Evolutionary conservation across 1,140 invertebrate genomes (phyloP), one percentile per base, ranked within the genome.

Genomic region (Tribolium castaneum): DNA sequence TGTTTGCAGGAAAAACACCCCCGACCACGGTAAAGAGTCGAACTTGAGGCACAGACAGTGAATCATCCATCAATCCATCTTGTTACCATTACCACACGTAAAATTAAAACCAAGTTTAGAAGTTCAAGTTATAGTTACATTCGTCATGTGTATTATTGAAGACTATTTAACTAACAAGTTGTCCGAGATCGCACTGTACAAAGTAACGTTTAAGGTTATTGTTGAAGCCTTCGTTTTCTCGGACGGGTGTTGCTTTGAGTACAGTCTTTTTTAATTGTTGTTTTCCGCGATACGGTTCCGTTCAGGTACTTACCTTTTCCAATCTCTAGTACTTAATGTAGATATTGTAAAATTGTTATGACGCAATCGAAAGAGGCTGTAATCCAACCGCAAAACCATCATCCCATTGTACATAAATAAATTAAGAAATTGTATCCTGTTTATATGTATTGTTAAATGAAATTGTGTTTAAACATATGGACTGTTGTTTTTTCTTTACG

Each of bases 21-120:
- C 85, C n/a, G 85, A 86, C 77, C 83, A 86, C 62, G 85, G 84
- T 45, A 86, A 86, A 81, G 85, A 86, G 14, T 81, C 84, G 6
- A 85, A 85, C 54, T 80, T 86, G 66, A 83, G 85, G 77, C 85
- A 86, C 80, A 81, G 85, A 74, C 85, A 86, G 82, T 86, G 83
- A 85, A 10, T n/a, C 54, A 56, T 19, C 30, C 10, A 3, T 30
- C 3, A 16, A 49, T 10, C 4, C 39, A 25, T 12, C 50, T 77
- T 50, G 49, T 72, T 71, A 77, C 12, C 51, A 50, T 75, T 74
- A 74, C 25, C 35, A 50, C 73, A 54, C 45, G 7, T 56, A 51
- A 45, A 45, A 56, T 39, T 45, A 77, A 70, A 66, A 70, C 39
- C 4, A 49, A 62, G 19, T 34, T 56, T 75, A 35, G 35, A 75